Evolutionary conservation across 1,140 invertebrate genomes (phyloP), one percentile per base, ranked within the genome.

Genomic region (Cydia strobilella): DNA sequence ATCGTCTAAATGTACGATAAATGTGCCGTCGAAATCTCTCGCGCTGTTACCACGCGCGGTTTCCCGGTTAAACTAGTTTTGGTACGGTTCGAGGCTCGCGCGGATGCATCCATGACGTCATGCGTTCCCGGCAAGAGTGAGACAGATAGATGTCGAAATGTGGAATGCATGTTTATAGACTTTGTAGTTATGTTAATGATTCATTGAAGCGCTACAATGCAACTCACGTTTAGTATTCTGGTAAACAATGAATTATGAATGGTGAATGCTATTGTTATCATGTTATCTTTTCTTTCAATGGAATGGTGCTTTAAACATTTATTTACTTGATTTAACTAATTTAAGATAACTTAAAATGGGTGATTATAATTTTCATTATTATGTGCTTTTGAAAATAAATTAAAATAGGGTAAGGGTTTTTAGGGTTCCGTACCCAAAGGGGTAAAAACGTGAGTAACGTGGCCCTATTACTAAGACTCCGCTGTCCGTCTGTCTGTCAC

Each of bases 151-250:
- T 35, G n/a, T 69, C 65, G 31, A 69, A 69, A 39, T 35, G 65
- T 18, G 65, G 65, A 69, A 69, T 69, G 65, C 65, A 18, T 35
- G 65, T 18, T 35, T 39, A n/a, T n/a, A n/a, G n/a, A n/a, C n/a
- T n/a, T n/a, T n/a, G 35, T 54, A 54, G 73, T 51, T 77, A 77
- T 77, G 62, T 45, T 75, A 77, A 78, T 78, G 77, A 66, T 74
- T 78, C 77, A 78, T 74, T 74, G 62, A 77, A 69, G 51, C 10
- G 35, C 27, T 69, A 35, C 27, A 69, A 69, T 69, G 65, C 65
- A 69, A 69, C 27, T 39, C 65, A 10, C 65, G 65, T 69, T 18
- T 31, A 35, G 15, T 42, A 13, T 69, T 69, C 65, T 69, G n/a
- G 65, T 35, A 35, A 69, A 66, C 13, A 31, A 15, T 69, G 31